Percentiles rank a stretch among this genome's conserved stretches.
Conservation (phyloP, 2,888 invertebrate genomes). For the Ametastegia equiseti region DNA sequence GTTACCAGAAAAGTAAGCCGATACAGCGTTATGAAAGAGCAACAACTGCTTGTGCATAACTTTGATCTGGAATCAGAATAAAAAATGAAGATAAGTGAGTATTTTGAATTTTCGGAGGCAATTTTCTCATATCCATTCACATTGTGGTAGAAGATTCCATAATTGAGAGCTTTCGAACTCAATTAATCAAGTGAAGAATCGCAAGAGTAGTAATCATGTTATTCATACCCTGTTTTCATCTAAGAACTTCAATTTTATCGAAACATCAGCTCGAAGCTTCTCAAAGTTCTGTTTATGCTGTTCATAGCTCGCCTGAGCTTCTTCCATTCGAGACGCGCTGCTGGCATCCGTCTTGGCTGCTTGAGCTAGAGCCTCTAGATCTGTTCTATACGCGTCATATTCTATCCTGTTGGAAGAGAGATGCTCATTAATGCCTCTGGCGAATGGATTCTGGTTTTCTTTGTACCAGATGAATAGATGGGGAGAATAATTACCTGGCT, state of each 20-base stretch:
- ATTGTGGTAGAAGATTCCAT: background rate
- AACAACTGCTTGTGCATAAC: slow-evolving; percentile 99
- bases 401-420: slow-evolving; percentile 85
- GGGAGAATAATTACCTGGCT: slow-evolving; percentile 82
- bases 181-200: slow-evolving; percentile 3
- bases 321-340: slow-evolving; percentile 83
- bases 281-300: slow-evolving; percentile 94
- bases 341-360: slow-evolving; percentile 79
- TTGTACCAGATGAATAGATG: background rate
- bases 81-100: background rate
- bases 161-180: background rate
- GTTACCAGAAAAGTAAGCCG: slow-evolving; percentile 98
- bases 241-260: slow-evolving; percentile 96
- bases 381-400: slow-evolving; percentile 98
- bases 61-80: slow-evolving; percentile 87
- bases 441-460: background rate
- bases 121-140: background rate
- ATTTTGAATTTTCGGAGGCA: background rate
- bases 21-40: slow-evolving; percentile 96
- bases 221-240: slow-evolving; percentile 94
- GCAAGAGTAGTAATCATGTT: slow-evolving; percentile 21
- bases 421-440: slow-evolving; percentile 21
- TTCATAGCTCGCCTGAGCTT: slow-evolving; percentile 89
- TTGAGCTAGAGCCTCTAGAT: slow-evolving; percentile 90
- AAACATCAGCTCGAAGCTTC: slow-evolving; percentile 94